Conservation (phyloP, 1,140 invertebrate genomes). For the Drosophila sp. region DNA sequence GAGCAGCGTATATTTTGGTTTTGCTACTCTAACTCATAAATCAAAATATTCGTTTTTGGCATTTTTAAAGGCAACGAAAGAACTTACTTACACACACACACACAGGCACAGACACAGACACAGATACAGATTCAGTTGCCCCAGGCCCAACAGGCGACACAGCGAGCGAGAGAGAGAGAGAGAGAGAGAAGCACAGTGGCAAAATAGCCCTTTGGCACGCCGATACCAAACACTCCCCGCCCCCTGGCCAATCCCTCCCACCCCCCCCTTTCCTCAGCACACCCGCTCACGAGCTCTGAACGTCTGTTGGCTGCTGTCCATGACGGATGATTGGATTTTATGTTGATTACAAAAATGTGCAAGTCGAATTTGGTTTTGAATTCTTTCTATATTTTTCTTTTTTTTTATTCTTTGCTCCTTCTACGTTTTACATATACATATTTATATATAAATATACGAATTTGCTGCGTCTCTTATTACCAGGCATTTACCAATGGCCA, state of each 20-base stretch:
- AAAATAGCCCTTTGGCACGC: constrained; percentile 57
- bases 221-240: neutral
- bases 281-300: neutral
- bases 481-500: constrained; percentile 41
- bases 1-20: constrained; percentile 75
- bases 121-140: constrained; percentile 5
- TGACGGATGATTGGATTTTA: constrained; percentile 83
- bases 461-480: constrained; percentile 37
- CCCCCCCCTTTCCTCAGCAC: neutral
- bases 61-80: constrained; percentile 74
- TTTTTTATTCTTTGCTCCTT: constrained; percentile 12
- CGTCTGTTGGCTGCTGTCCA: constrained; percentile 68
- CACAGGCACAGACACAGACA: constrained; percentile 14
- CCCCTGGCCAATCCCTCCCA: too few species aligned
- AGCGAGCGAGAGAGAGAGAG: neutral
- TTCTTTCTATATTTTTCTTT: constrained; percentile 33
- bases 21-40: constrained; percentile 68
- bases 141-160: constrained; percentile 21
- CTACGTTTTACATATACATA: neutral
- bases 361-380: constrained; percentile 58
- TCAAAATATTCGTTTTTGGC: constrained; percentile 82
- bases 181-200: neutral
- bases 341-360: constrained; percentile 80
- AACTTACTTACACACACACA: constrained; percentile 36
- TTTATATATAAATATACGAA: neutral